Base-by-base conservation (phyloP, 2,113 vertebrate genomes). In the Upupa epops region DNA sequence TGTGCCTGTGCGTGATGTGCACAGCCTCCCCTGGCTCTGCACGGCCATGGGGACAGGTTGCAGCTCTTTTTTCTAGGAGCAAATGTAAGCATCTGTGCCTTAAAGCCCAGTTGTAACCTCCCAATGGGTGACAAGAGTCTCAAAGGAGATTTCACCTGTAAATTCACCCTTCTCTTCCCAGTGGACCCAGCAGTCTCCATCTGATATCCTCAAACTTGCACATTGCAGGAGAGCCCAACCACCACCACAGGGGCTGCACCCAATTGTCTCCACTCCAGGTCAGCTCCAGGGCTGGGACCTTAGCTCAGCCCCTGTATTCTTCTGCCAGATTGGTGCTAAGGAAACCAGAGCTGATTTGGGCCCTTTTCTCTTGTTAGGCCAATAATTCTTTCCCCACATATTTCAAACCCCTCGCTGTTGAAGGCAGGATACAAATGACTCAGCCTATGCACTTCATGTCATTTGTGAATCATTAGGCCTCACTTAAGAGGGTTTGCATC, bases 391-490 rank as follows among this genome's bases (percentile, higher is more conserved):
- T 19, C 40, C 40, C 73, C 88, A 68, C 32, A 24, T 40, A 92
- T 90, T 83, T 46, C 56, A 83, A 75, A 83, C 78, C 86, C 80
- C 66, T 82, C 0, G 45, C 76, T 78, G 83, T 56, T 74, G 58
- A 5, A 32, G 1, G 10, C 21, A 84, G 86, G 84, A 72, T 81
- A 78, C 69, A 61, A 90, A 81, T 75, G 70, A 72, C 77, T 93
- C 85, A 61, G 63, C 42, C 42, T 61, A 16, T 74, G 76, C 22
- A 73, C 86, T 93, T 77, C 17, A 8, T 83, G 86, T 78, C 79
- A 86, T 86, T 94, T 90, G 69, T 88, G 90, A 93, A 83, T 92
- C 86, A 90, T 90, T 86, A 88, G 90, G 34, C 48, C 64, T 76
- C 59, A 34, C 75, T 93, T 87, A 87, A 73, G 87, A 79, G 85